These are phyloP conservation scores for Myzus persicae DNA, from an alignment of 1,140 invertebrate species.

Conservation along the genomic window DNA sequence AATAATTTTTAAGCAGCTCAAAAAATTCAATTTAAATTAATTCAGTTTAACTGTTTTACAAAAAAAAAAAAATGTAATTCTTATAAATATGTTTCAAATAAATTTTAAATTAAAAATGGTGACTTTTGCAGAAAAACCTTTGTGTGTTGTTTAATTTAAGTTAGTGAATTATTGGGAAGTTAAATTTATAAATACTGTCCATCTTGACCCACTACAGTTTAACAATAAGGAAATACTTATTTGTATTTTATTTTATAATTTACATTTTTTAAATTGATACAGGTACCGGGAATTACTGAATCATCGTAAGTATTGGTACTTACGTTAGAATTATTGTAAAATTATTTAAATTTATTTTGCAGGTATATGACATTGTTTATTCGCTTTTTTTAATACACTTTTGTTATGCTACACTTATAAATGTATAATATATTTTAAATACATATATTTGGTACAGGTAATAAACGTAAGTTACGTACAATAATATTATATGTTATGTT, in stretches of 20 bases:
- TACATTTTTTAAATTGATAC: background rate
- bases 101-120: background rate
- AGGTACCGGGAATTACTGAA: too few species aligned
- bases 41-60: background rate
- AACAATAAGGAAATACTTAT: background rate
- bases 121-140: background rate
- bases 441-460: background rate
- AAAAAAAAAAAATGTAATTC: background rate
- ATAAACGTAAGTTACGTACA: too few species aligned
- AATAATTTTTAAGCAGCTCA: background rate
- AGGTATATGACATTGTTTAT: too few species aligned
- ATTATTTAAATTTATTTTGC: too few species aligned
- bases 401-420: background rate
- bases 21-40: background rate
- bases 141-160: background rate
- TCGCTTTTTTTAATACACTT: too few species aligned
- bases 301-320: too few species aligned
- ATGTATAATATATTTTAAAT: background rate
- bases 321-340: too few species aligned
- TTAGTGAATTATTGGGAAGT: background rate
- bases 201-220: background rate
- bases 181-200: background rate
- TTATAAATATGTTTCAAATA: background rate
- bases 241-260: background rate
- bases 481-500: background rate